Conservation (phyloP, 1,140 invertebrate species). For the Monomorium pharaonis region DNA sequence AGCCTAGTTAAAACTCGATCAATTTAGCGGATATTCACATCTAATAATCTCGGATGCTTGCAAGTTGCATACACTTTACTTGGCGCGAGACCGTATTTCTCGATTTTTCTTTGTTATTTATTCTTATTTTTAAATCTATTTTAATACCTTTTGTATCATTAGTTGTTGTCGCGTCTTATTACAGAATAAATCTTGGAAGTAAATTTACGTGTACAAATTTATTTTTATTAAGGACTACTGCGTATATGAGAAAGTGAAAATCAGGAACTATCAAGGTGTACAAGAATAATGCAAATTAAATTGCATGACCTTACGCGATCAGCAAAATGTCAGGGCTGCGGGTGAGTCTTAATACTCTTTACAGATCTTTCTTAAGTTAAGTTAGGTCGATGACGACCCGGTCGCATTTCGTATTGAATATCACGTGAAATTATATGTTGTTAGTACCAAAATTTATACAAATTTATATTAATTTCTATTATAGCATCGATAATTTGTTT, state of each 20-base stretch:
- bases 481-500: neutral
- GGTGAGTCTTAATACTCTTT: slow-evolving; percentile 9
- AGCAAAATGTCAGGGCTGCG: slow-evolving; percentile 56
- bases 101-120: neutral
- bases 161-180: neutral
- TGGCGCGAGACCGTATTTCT: too few species aligned
- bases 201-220: neutral
- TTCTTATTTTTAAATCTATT: neutral
- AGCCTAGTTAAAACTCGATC: too few species aligned
- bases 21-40: too few species aligned
- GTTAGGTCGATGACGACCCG: neutral
- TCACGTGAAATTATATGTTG: neutral
- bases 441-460: neutral
- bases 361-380: slow-evolving; percentile 26
- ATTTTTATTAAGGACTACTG: neutral
- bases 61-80: too few species aligned
- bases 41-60: too few species aligned
- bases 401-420: neutral
- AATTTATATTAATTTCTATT: neutral
- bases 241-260: slow-evolving; percentile 33
- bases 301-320: slow-evolving; percentile 21
- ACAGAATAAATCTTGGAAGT: neutral
- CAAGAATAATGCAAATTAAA: slow-evolving; percentile 54
- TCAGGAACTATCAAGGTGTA: slow-evolving; percentile 23
- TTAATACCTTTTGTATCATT: neutral